Evolutionary conservation across 1,140 invertebrate species (phyloP), one percentile per base, ranked within the genome.

Genomic region (Megalopta genalis): DNA sequence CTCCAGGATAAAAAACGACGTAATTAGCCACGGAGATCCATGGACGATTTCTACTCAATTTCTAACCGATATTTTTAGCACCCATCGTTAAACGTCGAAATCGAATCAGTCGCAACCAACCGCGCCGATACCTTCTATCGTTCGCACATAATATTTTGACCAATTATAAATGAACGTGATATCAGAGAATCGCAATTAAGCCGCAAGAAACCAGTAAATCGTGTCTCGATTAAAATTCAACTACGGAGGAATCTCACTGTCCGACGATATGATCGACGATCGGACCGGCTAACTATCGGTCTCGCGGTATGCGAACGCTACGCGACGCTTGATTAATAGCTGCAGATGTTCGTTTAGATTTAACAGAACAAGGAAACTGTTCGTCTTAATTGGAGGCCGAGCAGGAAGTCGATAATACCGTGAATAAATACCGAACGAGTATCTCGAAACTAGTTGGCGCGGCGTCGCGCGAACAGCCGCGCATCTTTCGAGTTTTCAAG

Each of bases 151-250:
- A 21, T 66, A 70, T 83, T 18, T 67, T 64, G n/a, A n/a, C 10
- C 32, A 25, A 16, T 32, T 80, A 80, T 84, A 84, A 84, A 80
- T 85, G 80, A 57, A 21, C 27, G 70, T 85, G 83, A 80, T 25
- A n/a, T 54, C 60, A 75, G 8, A 21, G 9, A 14, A 6, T 37
- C 23, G 32, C 27, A 16, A 23, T 64, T n/a, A 32, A 42, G 25
- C 9, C 0, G 16, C 5, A 1, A 9, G 3, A 25, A 37, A 25
- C 18, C 12, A 2, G 12, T 3, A 23, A 1, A 1, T 27, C 0
- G 39, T 5, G 16, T 14, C 39, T 5, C 8, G 1, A 12, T 49
- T 65, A 16, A 64, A 27, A 57, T 66, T 57, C 14, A 67, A 0
- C 27, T 9, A 25, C 3, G 21, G 27, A 0, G 3, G 62, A 74